Evolutionary conservation across 1,140 invertebrate genomes (phyloP).

Genomic region (Drepana arcuata): DNA sequence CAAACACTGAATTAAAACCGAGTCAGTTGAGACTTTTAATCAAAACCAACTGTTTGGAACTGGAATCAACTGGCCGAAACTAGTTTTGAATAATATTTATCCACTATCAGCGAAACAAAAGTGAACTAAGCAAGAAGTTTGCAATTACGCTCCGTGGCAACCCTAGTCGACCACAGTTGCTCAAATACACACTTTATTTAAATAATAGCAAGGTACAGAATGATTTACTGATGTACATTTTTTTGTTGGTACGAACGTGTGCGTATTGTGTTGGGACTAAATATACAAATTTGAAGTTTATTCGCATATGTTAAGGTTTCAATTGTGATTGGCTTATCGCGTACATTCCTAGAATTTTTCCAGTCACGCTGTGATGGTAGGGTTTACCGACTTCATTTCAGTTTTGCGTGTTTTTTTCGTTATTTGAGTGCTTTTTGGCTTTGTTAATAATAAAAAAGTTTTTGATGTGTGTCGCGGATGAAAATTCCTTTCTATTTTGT

Average conservation of each 20-base stretch:
- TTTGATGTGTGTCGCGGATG: no score
- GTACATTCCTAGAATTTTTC: constrained; percentile 9
- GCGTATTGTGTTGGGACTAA: constrained; percentile 10
- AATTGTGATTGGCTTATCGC: constrained; percentile 8
- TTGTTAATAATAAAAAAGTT: no score
- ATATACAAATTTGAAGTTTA: constrained; percentile 10
- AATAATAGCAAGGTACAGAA: no score
- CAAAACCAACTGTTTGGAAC: constrained; percentile 31
- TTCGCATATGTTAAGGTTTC: constrained; percentile 4
- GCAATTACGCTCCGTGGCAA: constrained; percentile 10
- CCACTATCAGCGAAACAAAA: constrained; percentile 32
- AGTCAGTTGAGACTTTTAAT: constrained; percentile 24
- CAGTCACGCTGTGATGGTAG: constrained; percentile 16
- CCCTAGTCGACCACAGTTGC: constrained; percentile 2
- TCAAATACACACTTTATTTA: constrained; percentile 13
- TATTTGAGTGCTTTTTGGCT: constrained; percentile 20
- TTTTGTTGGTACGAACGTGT: constrained; percentile 17
- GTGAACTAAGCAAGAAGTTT: constrained; percentile 27
- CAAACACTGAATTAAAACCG: not conserved
- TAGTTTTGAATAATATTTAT: constrained; percentile 49
- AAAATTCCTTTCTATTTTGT: no score
- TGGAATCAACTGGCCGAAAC: constrained; percentile 36
- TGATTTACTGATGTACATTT: constrained; percentile 5
- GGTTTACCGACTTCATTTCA: constrained; percentile 21
- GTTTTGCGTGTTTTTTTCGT: no score